Conservation (phyloP, 2,797 vertebrate genomes). For the Picus viridis region DNA sequence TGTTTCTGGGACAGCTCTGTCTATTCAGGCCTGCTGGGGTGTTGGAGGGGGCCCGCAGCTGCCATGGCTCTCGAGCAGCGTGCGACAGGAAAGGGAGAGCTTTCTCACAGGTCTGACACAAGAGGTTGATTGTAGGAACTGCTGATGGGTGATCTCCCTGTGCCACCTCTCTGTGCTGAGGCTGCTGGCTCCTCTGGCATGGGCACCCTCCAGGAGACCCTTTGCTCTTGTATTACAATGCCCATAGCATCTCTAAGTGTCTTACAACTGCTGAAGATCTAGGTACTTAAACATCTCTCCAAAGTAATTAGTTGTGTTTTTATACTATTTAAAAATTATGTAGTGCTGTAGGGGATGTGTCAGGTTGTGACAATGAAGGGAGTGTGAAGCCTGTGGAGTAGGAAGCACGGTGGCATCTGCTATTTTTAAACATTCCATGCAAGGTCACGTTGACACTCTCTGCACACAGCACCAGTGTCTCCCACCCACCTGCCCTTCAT, state of each 20-base stretch:
- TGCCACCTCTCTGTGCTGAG: neutral
- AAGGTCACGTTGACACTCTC: neutral
- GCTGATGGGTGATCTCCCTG: constrained; percentile 40
- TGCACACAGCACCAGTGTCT: accelerated
- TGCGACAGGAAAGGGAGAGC: constrained; percentile 71
- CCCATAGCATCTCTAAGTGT: neutral
- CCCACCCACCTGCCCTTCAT: accelerated
- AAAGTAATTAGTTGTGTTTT: constrained; percentile 40
- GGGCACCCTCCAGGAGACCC: neutral
- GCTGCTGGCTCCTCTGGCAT: neutral
- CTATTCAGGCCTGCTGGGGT: constrained; percentile 40
- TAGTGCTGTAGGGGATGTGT: constrained; percentile 24
- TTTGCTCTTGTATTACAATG: constrained; percentile 20
- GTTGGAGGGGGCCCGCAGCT: constrained; percentile 36
- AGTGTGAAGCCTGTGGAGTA: neutral
- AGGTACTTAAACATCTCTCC: constrained; percentile 4
- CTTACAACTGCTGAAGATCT: neutral
- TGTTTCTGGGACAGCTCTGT: constrained; percentile 37
- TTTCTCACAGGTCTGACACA: constrained; percentile 67
- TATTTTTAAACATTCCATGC: constrained; percentile 1
- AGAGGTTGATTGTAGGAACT: constrained; percentile 57
- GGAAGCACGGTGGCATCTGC: neutral
- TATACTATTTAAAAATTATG: constrained; percentile 13
- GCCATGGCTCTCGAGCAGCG: constrained; percentile 38
- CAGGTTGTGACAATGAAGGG: neutral